Evolutionary conservation across 1,140 invertebrate species (phyloP), one percentile per base, ranked within the genome.

Genomic region (Philopotamus ludificatus): DNA sequence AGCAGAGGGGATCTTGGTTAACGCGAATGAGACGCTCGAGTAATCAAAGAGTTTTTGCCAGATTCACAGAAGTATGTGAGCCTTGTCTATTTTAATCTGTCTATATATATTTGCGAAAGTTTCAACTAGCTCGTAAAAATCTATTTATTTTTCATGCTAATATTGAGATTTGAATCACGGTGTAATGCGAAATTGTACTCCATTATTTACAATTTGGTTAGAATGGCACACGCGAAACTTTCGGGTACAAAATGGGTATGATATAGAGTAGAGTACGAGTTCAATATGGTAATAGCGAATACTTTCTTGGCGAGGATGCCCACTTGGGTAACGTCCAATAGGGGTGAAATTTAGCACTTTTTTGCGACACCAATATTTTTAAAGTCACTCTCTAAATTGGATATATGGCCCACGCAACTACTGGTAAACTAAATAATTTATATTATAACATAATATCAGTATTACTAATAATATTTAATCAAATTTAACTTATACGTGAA

Each of bases 1-100:
- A 20, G 44, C 44, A 15, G 18, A 47, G 18, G 15, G 44, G 44
- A 20, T 20, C 10, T 16, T 16, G 44, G 44, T 47, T 47, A 47
- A 47, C 44, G 8, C 44, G 44, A 47, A 47, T 47, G 44, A 47
- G 44, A 47, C 44, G 44, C 44, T 20, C 18, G 10, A 16, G 44
- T 47, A 47, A 16, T 47, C 44, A 47, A 47, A 47, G 44, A 47
- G 44, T 47, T 47, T 47, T 47, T 47, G 44, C 18, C 44, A 47
- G 44, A 47, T 20, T 47, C 44, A 20, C 44, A 47, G 10, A 47
- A 15, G 10, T 47, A 34, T 34, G 12, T 47, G 8, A 4, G 10
- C 44, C 7, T 4, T 15, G 44, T 16, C 44, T 47, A 47, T 47
- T 47, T 47, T 16, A 8, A 47, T 47, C 44, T 4, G 28, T 12